Percentiles rank a stretch among this genome's conserved stretches.
Conservation (phyloP, 2,888 invertebrate genomes). For the Thelaira solivaga region DNA sequence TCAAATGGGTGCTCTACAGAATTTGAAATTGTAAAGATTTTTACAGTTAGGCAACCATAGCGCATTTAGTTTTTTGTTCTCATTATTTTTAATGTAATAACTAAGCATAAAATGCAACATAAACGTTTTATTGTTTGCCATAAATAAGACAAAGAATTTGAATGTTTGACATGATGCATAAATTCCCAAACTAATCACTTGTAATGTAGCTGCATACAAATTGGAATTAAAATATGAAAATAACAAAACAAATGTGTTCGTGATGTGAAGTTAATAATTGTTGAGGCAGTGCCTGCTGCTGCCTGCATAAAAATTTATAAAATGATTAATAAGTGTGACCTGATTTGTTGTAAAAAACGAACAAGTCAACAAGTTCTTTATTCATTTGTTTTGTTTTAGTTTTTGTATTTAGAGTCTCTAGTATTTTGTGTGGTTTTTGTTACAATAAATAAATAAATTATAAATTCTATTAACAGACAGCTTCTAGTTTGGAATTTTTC, state of each 20-base stretch:
- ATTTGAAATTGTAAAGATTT: too few species aligned
- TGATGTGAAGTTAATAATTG: constrained; percentile 13
- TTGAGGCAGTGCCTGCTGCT: constrained; percentile 10
- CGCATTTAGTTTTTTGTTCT: constrained; percentile 29
- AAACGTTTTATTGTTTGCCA: constrained; percentile 46
- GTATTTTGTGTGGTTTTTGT: too few species aligned
- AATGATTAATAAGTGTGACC: constrained; percentile 66
- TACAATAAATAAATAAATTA: too few species aligned
- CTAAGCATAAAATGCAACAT: neutral
- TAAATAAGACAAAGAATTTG: constrained; percentile 41
- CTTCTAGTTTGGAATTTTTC: too few species aligned
- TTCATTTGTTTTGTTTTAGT: neutral
- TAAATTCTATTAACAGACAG: too few species aligned
- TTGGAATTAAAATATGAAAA: neutral
- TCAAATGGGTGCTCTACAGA: too few species aligned
- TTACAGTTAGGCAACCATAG: too few species aligned
- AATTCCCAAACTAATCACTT: constrained; percentile 27
- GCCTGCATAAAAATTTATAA: constrained; percentile 28
- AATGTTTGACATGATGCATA: constrained; percentile 33
- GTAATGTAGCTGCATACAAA: neutral
- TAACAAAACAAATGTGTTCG: neutral
- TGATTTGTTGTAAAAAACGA: constrained; percentile 55
- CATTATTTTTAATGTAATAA: neutral
- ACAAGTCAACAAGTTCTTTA: constrained; percentile 37
- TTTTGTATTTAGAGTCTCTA: too few species aligned